Conservation (phyloP, 2,888 invertebrate species). For the Exephanes ischioxanthus region DNA sequence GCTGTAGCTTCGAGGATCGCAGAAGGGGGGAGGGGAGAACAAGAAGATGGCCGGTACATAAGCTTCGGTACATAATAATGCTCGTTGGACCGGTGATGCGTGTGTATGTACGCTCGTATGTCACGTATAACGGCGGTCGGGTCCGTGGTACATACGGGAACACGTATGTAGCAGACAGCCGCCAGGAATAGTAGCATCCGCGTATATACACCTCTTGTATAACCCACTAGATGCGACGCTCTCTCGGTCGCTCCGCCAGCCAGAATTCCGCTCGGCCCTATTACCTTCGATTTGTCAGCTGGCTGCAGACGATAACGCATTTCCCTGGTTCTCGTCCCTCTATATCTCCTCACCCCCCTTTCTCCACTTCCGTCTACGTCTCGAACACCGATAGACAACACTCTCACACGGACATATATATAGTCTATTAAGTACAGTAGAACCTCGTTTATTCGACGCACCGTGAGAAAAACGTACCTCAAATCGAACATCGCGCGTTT, state of each 20-base stretch:
- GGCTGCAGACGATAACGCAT: slow-evolving; percentile 82
- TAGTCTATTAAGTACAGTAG: neutral
- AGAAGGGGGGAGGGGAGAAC: slow-evolving; percentile 1
- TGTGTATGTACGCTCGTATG: slow-evolving; percentile 63
- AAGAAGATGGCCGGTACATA: slow-evolving; percentile 26
- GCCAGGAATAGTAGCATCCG: slow-evolving; percentile 28
- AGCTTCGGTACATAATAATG: slow-evolving; percentile 50
- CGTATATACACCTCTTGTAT: slow-evolving; percentile 69
- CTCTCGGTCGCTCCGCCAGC: slow-evolving; percentile 76
- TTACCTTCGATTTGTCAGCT: slow-evolving; percentile 83
- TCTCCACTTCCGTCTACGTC: slow-evolving; percentile 55
- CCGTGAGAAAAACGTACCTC: too few relatives aligned
- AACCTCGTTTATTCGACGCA: too few relatives aligned
- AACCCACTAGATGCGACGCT: slow-evolving; percentile 73
- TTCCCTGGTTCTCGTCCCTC: slow-evolving; percentile 75
- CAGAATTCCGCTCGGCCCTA: slow-evolving; percentile 80
- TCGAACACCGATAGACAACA: slow-evolving; percentile 44
- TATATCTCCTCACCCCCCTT: slow-evolving; percentile 67
- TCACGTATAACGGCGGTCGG: slow-evolving; percentile 66
- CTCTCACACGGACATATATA: slow-evolving; percentile 32
- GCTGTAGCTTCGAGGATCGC: neutral
- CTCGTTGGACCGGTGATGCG: slow-evolving; percentile 1
- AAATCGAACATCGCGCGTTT: too few relatives aligned
- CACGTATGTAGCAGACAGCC: slow-evolving; percentile 34
- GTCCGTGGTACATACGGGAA: slow-evolving; percentile 67